A percentile compares a stretch with the other conserved stretches of the same genome.
phyloP scores from a whole-genome alignment of 2,113 vertebrate species.

The Paramisgurnus dabryanus region DNA sequence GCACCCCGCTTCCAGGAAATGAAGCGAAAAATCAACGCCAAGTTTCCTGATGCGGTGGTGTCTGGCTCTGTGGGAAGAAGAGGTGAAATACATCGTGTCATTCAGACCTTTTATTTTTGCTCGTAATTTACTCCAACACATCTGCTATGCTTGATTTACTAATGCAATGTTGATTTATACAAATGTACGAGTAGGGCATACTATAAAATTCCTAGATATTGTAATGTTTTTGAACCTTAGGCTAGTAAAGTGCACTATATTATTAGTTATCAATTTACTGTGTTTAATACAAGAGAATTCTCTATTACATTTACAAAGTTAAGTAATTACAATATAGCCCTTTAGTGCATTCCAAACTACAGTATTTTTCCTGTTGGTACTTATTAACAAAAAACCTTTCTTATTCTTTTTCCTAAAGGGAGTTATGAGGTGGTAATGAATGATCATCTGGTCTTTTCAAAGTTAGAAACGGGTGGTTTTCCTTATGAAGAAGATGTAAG shows the following conservation, averaged over 20 bases:
- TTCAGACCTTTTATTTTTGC: not conserved
- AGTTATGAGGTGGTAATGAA: constrained; percentile 84
- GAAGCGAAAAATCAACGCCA: constrained; percentile 71
- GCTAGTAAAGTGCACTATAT: too few relatives aligned
- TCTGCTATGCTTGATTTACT: not conserved
- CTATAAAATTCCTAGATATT: too few relatives aligned
- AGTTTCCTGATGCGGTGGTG: constrained; percentile 78
- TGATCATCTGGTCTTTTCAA: constrained; percentile 83
- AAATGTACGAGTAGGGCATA: too few relatives aligned
- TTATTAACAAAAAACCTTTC: not conserved
- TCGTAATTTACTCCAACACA: not conserved
- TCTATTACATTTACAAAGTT: too few relatives aligned
- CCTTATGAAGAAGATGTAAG: constrained; percentile 83
- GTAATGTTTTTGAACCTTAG: too few relatives aligned
- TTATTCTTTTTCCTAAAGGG: constrained; percentile 61
- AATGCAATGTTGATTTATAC: too few relatives aligned
- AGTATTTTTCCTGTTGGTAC: too few relatives aligned
- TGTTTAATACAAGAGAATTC: too few relatives aligned
- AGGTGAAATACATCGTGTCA: constrained; percentile 58
- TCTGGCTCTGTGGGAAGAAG: constrained; percentile 60
- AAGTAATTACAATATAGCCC: too few relatives aligned
- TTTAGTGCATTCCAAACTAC: too few relatives aligned
- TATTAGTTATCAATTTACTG: too few relatives aligned
- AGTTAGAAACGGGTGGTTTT: constrained; percentile 81
- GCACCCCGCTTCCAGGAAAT: constrained; percentile 79